Base-by-base conservation (phyloP, 2,888 invertebrate genomes). In the Lacanobia wlatinum region DNA sequence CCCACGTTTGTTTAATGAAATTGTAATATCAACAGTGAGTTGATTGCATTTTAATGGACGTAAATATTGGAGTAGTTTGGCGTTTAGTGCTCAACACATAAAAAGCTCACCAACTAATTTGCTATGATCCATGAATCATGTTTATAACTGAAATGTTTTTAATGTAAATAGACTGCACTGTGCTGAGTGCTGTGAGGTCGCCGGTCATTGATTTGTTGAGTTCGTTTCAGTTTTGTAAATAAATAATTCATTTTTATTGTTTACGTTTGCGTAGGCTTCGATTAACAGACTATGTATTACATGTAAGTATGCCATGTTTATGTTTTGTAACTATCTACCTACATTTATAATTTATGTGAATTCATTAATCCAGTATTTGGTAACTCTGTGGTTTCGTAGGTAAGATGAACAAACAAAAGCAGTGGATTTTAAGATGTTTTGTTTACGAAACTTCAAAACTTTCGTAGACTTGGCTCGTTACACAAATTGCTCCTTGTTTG, bases 21-120 rank as follows among this genome's bases (percentile, higher is more conserved):
- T 74, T 64, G 70, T 83, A 55, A 72, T 84, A 80, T 82, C 86
- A 85, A 89, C 87, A 86, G 58, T 48, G 62, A 71, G 83, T 84
- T 82, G 83, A 88, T 88, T 83, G 85, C 82, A 87, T 87, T 88
- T 87, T 87, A 87, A 89, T 87, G 84, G 84, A 68, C 64, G 85
- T 78, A 74, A 85, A 84, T 85, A 84, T 85, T 87, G 71, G 80
- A 74, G 62, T 76, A 83, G 70, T 78, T 78, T 63, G 62, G 70
- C 56, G 63, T 71, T 71, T 73, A 71, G 63, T 70, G 66, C 61
- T 61, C 34, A 71, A 56, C 21, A 78, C 58, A 73, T 70, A 76
- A 81, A 82, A 79, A 72, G 53, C 60, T 75, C 48, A 69, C 63
- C 61, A 70, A 70, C 68, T 72, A 70, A 78, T 82, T 72, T 77